phyloP scores from a whole-genome alignment of 2,797 vertebrate genomes.

The Echiichthys vipera region DNA sequence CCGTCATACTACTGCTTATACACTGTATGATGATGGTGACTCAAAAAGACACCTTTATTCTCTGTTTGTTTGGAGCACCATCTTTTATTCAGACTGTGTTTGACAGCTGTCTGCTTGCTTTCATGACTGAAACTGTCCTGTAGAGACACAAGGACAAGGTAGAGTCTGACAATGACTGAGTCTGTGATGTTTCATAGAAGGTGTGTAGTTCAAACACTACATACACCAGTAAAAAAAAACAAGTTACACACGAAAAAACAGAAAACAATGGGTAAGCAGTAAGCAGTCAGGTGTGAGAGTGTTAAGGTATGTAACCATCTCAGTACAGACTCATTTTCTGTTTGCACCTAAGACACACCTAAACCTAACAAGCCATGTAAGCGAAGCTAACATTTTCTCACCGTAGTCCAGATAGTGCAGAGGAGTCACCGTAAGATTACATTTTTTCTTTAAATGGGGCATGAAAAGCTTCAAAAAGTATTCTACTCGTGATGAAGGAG shows the following conservation, averaged over 20 bases:
- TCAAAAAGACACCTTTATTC: constrained; percentile 61
- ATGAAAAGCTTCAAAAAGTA: too few relatives aligned
- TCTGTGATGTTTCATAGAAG: constrained; percentile 5
- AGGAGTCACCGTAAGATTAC: too few relatives aligned
- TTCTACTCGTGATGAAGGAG: too few relatives aligned
- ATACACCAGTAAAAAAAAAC: background rate
- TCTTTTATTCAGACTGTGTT: constrained; percentile 73
- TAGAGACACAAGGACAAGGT: constrained; percentile 28
- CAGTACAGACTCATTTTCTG: background rate
- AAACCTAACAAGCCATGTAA: background rate
- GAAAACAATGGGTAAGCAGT: background rate
- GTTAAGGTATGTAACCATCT: background rate
- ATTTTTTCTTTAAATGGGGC: too few relatives aligned
- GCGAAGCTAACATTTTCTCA: too few relatives aligned
- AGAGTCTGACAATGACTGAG: constrained; percentile 16
- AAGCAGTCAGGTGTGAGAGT: background rate
- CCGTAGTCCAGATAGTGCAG: too few relatives aligned
- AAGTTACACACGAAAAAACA: background rate
- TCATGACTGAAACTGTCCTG: constrained; percentile 39
- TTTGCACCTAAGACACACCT: background rate
- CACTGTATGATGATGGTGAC: constrained; percentile 54
- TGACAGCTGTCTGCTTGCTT: constrained; percentile 72
- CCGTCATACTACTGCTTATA: constrained; percentile 29
- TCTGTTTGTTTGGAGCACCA: constrained; percentile 60
- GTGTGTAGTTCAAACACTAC: constrained; percentile 7